phyloP scores from a whole-genome alignment of 2,113 vertebrate species.

The Phoxinus phoxinus region DNA sequence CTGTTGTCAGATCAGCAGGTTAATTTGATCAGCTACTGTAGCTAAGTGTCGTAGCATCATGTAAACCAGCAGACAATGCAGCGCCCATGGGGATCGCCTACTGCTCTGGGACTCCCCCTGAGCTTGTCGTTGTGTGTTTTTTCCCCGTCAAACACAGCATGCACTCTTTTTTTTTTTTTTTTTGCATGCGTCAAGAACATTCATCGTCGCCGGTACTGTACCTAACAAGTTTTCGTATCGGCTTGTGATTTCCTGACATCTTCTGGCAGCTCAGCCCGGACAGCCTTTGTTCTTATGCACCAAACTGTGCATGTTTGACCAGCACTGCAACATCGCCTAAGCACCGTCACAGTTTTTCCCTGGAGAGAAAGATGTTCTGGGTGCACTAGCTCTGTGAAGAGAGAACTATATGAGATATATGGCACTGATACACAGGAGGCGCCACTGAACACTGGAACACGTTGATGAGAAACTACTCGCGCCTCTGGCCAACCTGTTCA shows the following conservation, averaged over 20 bases:
- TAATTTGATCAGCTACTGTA: slow-evolving; percentile 28
- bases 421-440: neutral
- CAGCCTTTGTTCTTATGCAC: slow-evolving; percentile 35
- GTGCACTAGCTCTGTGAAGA: neutral
- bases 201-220: neutral
- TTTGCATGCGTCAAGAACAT: neutral
- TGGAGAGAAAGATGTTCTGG: neutral
- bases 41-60: slow-evolving; percentile 24
- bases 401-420: neutral
- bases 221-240: slow-evolving; percentile 38
- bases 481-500: slow-evolving; percentile 22
- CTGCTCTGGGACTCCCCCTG: neutral
- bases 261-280: slow-evolving; percentile 64
- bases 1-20: slow-evolving; percentile 2
- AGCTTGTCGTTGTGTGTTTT: slow-evolving; percentile 1
- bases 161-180: neutral
- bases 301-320: neutral
- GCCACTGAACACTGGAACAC: neutral
- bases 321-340: slow-evolving; percentile 2
- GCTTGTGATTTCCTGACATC: slow-evolving; percentile 63
- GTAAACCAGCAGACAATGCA: slow-evolving; percentile 50
- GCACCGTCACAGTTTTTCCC: neutral
- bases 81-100: neutral
- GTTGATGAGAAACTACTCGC: slow-evolving; percentile 7
- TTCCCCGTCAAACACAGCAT: neutral